Conservation (phyloP, 1,140 invertebrate species). For the Conopomorpha cramerella region DNA sequence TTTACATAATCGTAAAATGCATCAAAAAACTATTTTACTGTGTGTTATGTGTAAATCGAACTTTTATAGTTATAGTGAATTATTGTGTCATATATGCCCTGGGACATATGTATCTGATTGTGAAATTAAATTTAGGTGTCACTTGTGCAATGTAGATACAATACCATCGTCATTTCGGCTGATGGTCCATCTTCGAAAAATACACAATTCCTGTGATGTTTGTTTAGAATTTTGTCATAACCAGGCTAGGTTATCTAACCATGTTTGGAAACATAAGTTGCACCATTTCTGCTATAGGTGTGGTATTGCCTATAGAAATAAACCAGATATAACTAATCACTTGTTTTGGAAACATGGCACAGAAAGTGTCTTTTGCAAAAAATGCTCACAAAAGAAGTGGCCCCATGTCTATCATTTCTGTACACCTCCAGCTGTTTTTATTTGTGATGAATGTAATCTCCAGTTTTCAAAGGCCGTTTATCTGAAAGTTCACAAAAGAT, state of each 20-base stretch:
- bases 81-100: constrained; percentile 82
- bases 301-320: constrained; percentile 82
- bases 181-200: constrained; percentile 83
- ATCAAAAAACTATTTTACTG: constrained; percentile 76
- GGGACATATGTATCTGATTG: constrained; percentile 71
- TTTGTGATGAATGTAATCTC: constrained; percentile 79
- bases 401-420: constrained; percentile 90
- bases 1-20: constrained; percentile 81
- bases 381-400: constrained; percentile 87
- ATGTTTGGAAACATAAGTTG: constrained; percentile 88
- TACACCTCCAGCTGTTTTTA: constrained; percentile 74
- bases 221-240: constrained; percentile 79
- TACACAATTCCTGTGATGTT: constrained; percentile 82
- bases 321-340: constrained; percentile 84
- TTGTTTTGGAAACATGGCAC: constrained; percentile 90
- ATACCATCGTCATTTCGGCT: constrained; percentile 82
- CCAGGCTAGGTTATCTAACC: constrained; percentile 78
- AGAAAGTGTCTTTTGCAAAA: constrained; percentile 82
- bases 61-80: constrained; percentile 84
- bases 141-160: constrained; percentile 71
- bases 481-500: constrained; percentile 79
- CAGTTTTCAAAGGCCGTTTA: constrained; percentile 76
- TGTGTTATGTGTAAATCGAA: constrained; percentile 86
- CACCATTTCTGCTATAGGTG: constrained; percentile 85
- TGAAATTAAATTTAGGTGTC: constrained; percentile 69